Conservation (phyloP, 2,888 invertebrate genomes). For the Aphodius sticticus region DNA sequence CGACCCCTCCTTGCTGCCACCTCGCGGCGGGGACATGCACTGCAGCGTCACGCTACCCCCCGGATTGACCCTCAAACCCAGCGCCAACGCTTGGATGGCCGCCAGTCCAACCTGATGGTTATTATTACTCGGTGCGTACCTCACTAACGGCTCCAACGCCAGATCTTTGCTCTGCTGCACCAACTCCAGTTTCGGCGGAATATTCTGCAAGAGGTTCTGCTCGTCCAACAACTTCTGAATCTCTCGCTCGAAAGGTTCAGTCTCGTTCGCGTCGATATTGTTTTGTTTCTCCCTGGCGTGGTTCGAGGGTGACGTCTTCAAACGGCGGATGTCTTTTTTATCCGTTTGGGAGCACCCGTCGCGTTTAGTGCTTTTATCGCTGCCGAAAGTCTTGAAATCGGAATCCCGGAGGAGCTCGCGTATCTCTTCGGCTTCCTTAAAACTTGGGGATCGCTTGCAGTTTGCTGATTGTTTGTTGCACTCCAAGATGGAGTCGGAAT, state of each 20-base stretch:
- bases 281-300: conserved; percentile 59
- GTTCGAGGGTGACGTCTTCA: conserved; percentile 62
- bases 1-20: conserved; percentile 61
- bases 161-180: conserved; percentile 71
- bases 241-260: conserved; percentile 78
- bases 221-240: conserved; percentile 81
- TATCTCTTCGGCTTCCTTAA: conserved; percentile 60
- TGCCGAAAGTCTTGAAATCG: conserved; percentile 64
- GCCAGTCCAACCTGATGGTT: conserved; percentile 80
- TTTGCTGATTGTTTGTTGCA: conserved; percentile 57
- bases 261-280: conserved; percentile 63
- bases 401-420: conserved; percentile 53
- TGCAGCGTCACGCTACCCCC: conserved; percentile 57
- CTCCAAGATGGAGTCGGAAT: conserved; percentile 58
- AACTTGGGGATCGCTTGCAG: conserved; percentile 59
- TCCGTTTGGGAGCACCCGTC: conserved; percentile 74
- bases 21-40: conserved; percentile 58
- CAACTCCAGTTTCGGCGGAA: conserved; percentile 68
- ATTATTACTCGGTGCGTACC: conserved; percentile 62
- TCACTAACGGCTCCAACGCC: conserved; percentile 59
- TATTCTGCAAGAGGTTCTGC: conserved; percentile 70
- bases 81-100: conserved; percentile 78
- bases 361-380: conserved; percentile 67
- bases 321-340: conserved; percentile 66
- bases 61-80: conserved; percentile 58